These are phyloP conservation scores for Orchestia grillus DNA, from an alignment of 1,140 invertebrate genomes.

Conservation along the genomic window DNA sequence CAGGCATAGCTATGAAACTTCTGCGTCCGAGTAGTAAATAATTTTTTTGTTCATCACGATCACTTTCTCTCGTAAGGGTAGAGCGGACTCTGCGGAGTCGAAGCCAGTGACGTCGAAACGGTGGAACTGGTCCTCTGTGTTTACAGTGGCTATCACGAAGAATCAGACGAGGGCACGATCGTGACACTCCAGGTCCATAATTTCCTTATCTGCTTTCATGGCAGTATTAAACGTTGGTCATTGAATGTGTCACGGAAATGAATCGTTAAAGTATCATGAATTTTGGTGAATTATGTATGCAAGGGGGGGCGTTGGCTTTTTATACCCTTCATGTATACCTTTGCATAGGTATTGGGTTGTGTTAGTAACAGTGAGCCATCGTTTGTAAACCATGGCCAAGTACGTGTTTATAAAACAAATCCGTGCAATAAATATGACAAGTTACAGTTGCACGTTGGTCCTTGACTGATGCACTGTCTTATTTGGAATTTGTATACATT, in stretches of 20 bases:
- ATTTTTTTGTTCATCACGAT: not conserved
- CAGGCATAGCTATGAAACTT: not conserved
- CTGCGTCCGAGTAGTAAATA: not conserved
- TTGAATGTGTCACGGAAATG: not conserved
- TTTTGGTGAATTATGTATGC: not conserved
- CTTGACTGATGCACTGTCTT: not conserved
- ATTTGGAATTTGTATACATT: not conserved
- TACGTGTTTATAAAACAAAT: not conserved
- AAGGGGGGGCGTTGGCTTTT: slow-evolving; percentile 31
- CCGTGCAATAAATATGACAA: not conserved
- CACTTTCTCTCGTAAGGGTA: slow-evolving; percentile 37
- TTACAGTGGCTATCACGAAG: slow-evolving; percentile 45
- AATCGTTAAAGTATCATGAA: not conserved
- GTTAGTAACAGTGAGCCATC: not conserved
- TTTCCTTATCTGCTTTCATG: not conserved
- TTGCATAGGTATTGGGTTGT: not conserved
- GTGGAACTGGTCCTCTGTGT: slow-evolving; percentile 21
- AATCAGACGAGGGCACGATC: slow-evolving; percentile 27
- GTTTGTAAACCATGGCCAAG: not conserved
- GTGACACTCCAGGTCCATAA: not conserved
- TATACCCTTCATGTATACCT: not conserved
- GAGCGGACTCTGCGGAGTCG: not conserved
- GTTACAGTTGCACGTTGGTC: not conserved
- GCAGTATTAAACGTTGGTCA: not conserved
- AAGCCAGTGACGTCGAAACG: slow-evolving; percentile 14